phyloP scores from a whole-genome alignment of 1,140 invertebrate genomes.

The Steinernema khuongi region DNA sequence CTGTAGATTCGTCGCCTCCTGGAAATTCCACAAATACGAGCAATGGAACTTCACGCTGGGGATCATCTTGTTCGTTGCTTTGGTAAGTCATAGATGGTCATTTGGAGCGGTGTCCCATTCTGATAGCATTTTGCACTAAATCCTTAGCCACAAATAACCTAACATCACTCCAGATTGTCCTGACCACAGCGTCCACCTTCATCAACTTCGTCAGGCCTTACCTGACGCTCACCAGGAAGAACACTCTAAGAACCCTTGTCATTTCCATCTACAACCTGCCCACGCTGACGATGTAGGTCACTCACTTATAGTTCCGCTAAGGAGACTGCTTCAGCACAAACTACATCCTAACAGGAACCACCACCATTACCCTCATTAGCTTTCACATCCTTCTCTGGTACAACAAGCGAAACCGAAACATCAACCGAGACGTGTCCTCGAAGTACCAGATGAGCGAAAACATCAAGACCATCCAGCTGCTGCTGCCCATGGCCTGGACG shows the following conservation, averaged over 20 bases:
- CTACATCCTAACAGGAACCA: background rate
- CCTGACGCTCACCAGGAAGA: background rate
- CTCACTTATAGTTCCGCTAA: background rate
- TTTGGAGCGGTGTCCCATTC: too few species aligned
- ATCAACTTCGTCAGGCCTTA: background rate
- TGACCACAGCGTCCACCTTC: background rate
- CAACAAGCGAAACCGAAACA: background rate
- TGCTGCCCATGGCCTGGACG: background rate
- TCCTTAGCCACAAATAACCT: background rate
- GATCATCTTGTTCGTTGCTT: background rate
- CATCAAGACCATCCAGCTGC: background rate
- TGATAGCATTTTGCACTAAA: background rate
- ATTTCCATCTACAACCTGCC: background rate
- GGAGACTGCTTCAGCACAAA: background rate
- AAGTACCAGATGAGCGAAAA: slow-evolving; percentile 1
- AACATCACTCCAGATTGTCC: background rate
- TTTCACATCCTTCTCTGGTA: background rate
- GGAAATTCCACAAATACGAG: background rate
- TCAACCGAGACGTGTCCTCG: background rate
- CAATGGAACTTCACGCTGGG: background rate
- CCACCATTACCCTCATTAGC: background rate
- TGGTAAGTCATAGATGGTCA: background rate
- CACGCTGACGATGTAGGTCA: background rate
- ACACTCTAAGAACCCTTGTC: background rate
- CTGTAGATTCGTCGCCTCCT: background rate